Percentiles rank a stretch among this genome's conserved stretches.
phyloP scores from a whole-genome alignment of 2,113 vertebrate genomes.

The Brachypodius melanocephalos region DNA sequence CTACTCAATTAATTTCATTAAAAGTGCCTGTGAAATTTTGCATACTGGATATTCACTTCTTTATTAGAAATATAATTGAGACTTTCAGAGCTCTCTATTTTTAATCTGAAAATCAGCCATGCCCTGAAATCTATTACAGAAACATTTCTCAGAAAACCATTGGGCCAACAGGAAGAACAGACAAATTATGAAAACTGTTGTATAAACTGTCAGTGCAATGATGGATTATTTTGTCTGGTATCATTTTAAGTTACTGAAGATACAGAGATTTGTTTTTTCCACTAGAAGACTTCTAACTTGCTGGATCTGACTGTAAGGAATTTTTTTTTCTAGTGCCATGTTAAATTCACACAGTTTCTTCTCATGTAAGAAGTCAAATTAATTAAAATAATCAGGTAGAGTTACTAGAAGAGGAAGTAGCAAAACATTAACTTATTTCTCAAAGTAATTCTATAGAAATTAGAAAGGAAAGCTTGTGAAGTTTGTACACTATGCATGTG shows the following conservation, averaged over 20 bases:
- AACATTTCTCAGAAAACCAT: neutral
- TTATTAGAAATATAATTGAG: neutral
- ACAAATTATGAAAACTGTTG: neutral
- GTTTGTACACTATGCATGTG: neutral
- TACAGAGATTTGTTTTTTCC: neutral
- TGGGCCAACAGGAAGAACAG: neutral
- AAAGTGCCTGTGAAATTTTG: neutral
- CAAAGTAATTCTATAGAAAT: neutral
- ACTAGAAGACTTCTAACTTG: neutral
- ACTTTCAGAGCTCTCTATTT: neutral
- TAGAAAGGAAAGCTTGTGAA: neutral
- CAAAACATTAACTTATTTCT: neutral
- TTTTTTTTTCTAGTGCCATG: neutral
- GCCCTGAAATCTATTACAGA: neutral
- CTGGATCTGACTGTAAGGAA: neutral
- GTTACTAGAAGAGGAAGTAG: neutral
- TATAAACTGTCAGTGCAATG: neutral
- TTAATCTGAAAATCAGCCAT: neutral
- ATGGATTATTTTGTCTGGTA: neutral
- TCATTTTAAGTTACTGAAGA: neutral
- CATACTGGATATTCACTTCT: neutral
- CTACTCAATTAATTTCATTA: neutral
- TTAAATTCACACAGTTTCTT: neutral
- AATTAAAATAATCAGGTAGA: neutral
- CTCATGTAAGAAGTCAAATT: neutral